phyloP scores from a whole-genome alignment of 2,888 invertebrate species.

The Linnaemya vulpina region DNA sequence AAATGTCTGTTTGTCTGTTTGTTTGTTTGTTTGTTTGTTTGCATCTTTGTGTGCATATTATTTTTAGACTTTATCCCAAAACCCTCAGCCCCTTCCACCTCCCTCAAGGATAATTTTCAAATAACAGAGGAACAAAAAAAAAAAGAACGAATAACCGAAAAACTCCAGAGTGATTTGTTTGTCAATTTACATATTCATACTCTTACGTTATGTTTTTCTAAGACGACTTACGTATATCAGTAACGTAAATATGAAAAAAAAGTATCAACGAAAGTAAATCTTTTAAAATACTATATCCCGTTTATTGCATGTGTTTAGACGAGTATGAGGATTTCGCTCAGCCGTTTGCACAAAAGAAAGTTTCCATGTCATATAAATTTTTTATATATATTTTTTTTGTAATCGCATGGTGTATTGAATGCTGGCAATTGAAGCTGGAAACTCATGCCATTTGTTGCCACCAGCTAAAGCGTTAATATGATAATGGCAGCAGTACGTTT shows the following conservation, averaged over 20 bases:
- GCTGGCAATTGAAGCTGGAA: constrained; percentile 12
- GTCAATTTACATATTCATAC: constrained; percentile 80
- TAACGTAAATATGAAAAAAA: constrained; percentile 52
- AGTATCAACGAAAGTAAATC: constrained; percentile 65
- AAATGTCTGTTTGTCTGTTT: constrained; percentile 1
- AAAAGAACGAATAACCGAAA: constrained; percentile 39
- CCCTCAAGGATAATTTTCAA: constrained; percentile 73
- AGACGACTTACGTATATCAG: constrained; percentile 53
- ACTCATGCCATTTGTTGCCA: constrained; percentile 31
- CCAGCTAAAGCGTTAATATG: constrained; percentile 56
- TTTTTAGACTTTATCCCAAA: constrained; percentile 54
- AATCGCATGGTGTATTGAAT: constrained; percentile 25
- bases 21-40: neutral
- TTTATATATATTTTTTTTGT: neutral
- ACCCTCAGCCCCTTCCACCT: constrained; percentile 41
- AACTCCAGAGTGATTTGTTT: constrained; percentile 79
- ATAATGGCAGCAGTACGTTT: constrained; percentile 36
- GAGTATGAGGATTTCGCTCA: constrained; percentile 8
- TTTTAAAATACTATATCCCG: constrained; percentile 35
- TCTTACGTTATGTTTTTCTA: constrained; percentile 61
- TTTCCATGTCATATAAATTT: constrained; percentile 57
- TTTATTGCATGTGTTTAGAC: constrained; percentile 6
- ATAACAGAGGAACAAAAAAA: no score
- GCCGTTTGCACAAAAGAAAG: constrained; percentile 40
- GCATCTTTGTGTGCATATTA: constrained; percentile 8